Evolutionary conservation across 1,140 invertebrate species (phyloP).

Genomic region (Colletes latitarsis): DNA sequence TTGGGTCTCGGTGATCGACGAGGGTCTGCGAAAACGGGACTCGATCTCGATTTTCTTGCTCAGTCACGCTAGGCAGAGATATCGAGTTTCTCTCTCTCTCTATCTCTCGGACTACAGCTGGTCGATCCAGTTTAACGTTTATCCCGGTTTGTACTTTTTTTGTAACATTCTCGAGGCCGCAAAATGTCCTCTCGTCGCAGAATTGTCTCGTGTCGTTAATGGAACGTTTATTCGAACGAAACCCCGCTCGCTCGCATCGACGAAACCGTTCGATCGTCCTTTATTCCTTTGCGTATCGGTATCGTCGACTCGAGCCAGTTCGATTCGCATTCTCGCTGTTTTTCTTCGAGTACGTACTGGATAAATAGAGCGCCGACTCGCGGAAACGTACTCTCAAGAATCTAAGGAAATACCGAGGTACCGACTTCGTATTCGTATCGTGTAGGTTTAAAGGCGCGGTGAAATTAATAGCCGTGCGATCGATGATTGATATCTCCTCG

Average conservation of each 20-base stretch:
- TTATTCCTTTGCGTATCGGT: too few relatives aligned
- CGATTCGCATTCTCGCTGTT: not conserved
- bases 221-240: not conserved
- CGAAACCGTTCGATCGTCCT: not conserved
- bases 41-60: constrained; percentile 9
- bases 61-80: constrained; percentile 12
- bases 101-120: constrained; percentile 9
- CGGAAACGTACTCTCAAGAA: not conserved
- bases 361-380: not conserved
- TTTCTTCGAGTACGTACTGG: not conserved
- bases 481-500: too few relatives aligned
- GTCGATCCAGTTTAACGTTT: constrained; percentile 36
- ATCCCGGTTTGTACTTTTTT: constrained; percentile 43
- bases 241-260: not conserved
- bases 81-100: not conserved
- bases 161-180: constrained; percentile 20
- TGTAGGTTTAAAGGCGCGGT: too few relatives aligned
- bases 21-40: not conserved
- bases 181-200: constrained; percentile 11
- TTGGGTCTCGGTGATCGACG: constrained; percentile 1
- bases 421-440: too few relatives aligned
- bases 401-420: not conserved
- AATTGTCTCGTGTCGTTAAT: constrained; percentile 14
- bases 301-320: not conserved
- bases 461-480: too few relatives aligned